Evolutionary conservation across 1,140 invertebrate species (phyloP), one percentile per base, ranked within the genome.

Genomic region (Trichonephila inaurata): DNA sequence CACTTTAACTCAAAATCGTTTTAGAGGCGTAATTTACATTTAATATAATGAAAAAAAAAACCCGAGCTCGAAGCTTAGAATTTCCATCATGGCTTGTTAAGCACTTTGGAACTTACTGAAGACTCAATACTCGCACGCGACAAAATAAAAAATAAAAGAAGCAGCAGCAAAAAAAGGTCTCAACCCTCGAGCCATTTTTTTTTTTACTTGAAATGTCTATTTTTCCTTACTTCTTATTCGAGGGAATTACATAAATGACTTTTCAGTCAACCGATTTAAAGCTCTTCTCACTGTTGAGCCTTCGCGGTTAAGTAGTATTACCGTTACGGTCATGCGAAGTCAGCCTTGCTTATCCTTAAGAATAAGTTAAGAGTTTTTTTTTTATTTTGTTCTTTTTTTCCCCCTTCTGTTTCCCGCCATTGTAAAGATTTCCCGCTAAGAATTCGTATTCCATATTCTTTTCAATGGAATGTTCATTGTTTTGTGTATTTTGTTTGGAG

Each of bases 191-290:
- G 33, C 24, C 69, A 77, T 77, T 24, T 16, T 77, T 77, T 77
- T 51, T 51, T 51, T 51, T 51, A 77, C 28, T 28, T 77, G 40
- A 77, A 77, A 77, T 77, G 28, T 77, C 33, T 77, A 77, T 77
- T 77, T 77, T 77, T 40, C 33, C 72, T 40, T 6, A 18, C 72
- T 77, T 77, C 72, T 18, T 33, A 77, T 77, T 28, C 33, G 72
- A 40, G 28, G 33, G 28, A 77, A 77, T 77, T 28, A 12, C 66
- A 40, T 77, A 77, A 77, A 77, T 28, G 24, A 77, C 33, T 77
- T 33, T 33, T 77, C 72, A 77, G 72, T 77, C 72, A 77, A 77
- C 72, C 72, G 72, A 77, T 40, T 77, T 77, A 77, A 77, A 40
- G 66, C 24, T 33, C 24, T 28, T 77, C 33, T 77, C 72, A 40